A percentile compares a stretch with the other conserved stretches of the same genome.
Evolutionary conservation across 2,888 invertebrate species (phyloP).

Genomic region (Thera britannica): DNA sequence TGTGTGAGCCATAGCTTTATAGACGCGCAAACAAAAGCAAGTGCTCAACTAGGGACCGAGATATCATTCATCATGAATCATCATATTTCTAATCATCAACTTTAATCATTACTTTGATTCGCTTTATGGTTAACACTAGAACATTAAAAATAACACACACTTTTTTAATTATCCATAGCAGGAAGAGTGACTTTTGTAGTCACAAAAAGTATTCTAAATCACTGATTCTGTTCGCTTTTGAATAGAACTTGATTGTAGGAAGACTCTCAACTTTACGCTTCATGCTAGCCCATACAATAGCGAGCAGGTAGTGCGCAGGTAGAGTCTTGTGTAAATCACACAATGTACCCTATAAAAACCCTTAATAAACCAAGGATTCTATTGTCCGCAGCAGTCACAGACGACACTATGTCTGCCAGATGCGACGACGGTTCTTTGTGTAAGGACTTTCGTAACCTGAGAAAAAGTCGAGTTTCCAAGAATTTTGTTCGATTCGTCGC

Average conservation of each 20-base stretch:
- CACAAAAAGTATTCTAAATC: conserved; percentile 19
- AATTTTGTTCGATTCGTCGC: conserved; percentile 59
- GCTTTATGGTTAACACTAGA: background rate
- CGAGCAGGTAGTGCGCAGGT: conserved; percentile 61
- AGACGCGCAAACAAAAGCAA: background rate
- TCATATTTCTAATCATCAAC: no score
- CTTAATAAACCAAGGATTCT: conserved; percentile 39
- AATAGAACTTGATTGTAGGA: conserved; percentile 36
- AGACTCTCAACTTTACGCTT: conserved; percentile 31
- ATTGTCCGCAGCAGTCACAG: conserved; percentile 57
- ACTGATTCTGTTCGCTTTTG: conserved; percentile 28
- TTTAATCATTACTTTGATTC: no score
- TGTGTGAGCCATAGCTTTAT: conserved; percentile 8
- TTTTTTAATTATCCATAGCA: background rate
- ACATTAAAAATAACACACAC: no score
- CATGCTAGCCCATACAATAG: conserved; percentile 35
- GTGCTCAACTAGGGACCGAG: background rate
- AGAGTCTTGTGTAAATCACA: conserved; percentile 49
- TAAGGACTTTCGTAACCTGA: conserved; percentile 47
- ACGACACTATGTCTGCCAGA: conserved; percentile 79
- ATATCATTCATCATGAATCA: no score
- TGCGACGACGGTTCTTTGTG: conserved; percentile 63
- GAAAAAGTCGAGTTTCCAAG: conserved; percentile 61
- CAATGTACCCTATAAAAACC: conserved; percentile 42
- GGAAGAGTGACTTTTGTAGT: conserved; percentile 1